These are phyloP conservation scores for Orientallactaga sibirica DNA, from an alignment of 2,797 vertebrate genomes.

Conservation along the genomic window DNA sequence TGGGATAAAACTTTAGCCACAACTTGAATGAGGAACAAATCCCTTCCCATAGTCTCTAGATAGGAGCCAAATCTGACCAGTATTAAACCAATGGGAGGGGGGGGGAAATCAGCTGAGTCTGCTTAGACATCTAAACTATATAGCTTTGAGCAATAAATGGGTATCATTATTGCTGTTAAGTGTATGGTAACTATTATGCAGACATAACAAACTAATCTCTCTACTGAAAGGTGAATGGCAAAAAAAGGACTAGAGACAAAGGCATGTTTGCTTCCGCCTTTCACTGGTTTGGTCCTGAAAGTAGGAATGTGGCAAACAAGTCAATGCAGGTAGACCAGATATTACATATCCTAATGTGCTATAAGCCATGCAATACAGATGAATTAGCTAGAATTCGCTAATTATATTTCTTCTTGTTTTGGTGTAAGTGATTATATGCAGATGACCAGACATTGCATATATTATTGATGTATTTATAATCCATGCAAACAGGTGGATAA, in stretches of 20 bases:
- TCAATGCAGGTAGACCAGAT: background rate
- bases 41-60: background rate
- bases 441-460: too few relatives aligned
- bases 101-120: background rate
- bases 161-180: background rate
- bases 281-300: background rate
- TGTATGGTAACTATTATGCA: background rate
- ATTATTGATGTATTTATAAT: too few relatives aligned
- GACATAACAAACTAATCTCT: background rate
- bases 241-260: background rate
- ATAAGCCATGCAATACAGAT: too few relatives aligned
- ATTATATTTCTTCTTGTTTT: too few relatives aligned
- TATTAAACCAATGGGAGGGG: background rate
- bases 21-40: background rate
- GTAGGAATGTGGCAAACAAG: background rate
- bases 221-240: background rate
- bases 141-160: background rate
- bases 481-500: too few relatives aligned
- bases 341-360: background rate
- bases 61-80: background rate
- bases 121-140: background rate
- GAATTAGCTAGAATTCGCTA: too few relatives aligned
- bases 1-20: too few relatives aligned
- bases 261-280: background rate
- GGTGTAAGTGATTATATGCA: too few relatives aligned